Conservation (phyloP, 1,140 invertebrate genomes). For the Pomacea maculata region DNA sequence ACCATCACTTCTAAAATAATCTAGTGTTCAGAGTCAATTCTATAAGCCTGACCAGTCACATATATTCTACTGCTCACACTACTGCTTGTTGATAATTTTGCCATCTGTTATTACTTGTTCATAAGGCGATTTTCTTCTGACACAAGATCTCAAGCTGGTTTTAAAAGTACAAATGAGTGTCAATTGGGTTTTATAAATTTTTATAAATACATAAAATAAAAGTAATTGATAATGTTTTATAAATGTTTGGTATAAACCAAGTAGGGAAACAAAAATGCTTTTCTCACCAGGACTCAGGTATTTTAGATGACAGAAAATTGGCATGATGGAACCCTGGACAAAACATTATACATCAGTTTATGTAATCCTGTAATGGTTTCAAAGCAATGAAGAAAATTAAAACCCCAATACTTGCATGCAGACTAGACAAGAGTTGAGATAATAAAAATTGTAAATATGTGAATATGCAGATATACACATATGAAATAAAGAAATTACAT, state of each 20-base stretch:
- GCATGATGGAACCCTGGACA: slow-evolving; percentile 65
- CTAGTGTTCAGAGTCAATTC: too few species aligned
- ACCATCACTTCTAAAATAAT: too few species aligned
- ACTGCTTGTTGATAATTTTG: too few species aligned
- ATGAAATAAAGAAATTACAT: too few species aligned
- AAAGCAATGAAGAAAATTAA: too few species aligned
- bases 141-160: not conserved
- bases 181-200: not conserved
- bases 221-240: not conserved
- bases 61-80: too few species aligned
- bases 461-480: too few species aligned
- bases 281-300: slow-evolving; percentile 66
- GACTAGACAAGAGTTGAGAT: too few species aligned
- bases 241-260: not conserved
- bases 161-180: not conserved
- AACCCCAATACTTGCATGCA: too few species aligned
- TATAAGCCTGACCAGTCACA: too few species aligned
- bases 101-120: not conserved
- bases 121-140: not conserved
- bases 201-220: not conserved
- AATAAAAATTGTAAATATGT: too few species aligned
- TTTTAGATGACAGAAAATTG: slow-evolving; percentile 61
- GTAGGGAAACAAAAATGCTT: not conserved
- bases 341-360: not conserved
- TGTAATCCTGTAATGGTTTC: too few species aligned